Evolutionary conservation across 2,888 invertebrate genomes (phyloP), one percentile per base, ranked within the genome.

Genomic region (Cantharis rustica): DNA sequence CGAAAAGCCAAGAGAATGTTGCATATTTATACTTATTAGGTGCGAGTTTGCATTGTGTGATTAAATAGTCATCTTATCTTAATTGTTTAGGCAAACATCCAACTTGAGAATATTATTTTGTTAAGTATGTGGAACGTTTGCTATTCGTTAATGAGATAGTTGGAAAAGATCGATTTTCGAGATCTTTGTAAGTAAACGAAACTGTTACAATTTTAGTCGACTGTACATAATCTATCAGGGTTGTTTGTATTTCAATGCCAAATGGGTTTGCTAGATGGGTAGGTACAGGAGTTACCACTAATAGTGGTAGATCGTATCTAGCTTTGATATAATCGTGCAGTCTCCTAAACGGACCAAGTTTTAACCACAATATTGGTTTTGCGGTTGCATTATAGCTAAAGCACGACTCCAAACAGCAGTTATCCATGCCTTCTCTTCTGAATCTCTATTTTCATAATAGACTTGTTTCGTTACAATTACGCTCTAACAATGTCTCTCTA

Each of bases 311-410:
- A 77, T 77, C 73, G 76, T 75, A 72, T 76, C 75, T 76, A 75
- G 78, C 73, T 76, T 78, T 74, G 79, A 79, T 77, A 76, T 75
- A 76, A 80, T 72, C 73, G 76, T 76, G 75, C 70, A 76, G 75
- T 71, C 75, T 71, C 73, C 78, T 75, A 77, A 79, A 81, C 78
- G 75, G 79, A 75, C 77, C 79, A 76, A 79, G 78, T 79, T 75
- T 77, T 75, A 72, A 79, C 81, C 81, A 77, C 81, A 81, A 73
- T 76, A 78, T 76, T 76, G 81, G 81, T 79, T 80, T 81, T 80
- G 82, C 79, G 82, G 82, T 79, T 64, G 69, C 73, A 80, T 79
- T 80, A 81, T 80, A 79, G 61, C 76, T 79, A 80, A 79, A 79
- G 61, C 73, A 77, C 77, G 77, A 77, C 74, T 77, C 76, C 71